Conservation (phyloP, 2,113 vertebrate genomes). For the Clupea harengus region DNA sequence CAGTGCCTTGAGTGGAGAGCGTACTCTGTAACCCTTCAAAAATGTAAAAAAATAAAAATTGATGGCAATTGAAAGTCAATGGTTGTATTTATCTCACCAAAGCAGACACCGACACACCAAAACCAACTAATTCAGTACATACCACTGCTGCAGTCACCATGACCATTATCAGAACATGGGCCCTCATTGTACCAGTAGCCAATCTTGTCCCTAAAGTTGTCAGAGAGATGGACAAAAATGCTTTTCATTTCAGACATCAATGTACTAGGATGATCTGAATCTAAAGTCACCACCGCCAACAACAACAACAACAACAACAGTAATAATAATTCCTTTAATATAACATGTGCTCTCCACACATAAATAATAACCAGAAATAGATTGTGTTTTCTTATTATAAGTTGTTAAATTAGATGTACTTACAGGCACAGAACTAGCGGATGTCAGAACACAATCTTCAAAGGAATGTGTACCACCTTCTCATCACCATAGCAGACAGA, state of each 20-base stretch:
- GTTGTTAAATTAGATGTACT: background rate
- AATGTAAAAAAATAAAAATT: background rate
- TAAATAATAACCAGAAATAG: too few relatives aligned
- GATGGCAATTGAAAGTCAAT: background rate
- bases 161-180: background rate
- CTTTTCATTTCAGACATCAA: background rate
- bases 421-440: background rate
- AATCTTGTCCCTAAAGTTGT: background rate
- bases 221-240: background rate
- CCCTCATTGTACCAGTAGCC: background rate
- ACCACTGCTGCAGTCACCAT: background rate
- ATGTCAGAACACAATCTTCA: background rate
- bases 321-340: background rate
- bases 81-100: background rate
- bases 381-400: too few relatives aligned
- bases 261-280: too few relatives aligned
- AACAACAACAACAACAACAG: background rate
- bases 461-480: background rate
- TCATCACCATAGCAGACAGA: too few relatives aligned
- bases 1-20: too few relatives aligned
- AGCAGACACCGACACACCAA: background rate
- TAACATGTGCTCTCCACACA: too few relatives aligned
- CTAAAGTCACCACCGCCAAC: too few relatives aligned
- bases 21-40: background rate
- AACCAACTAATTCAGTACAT: too few relatives aligned